A percentile compares a stretch with the other conserved stretches of the same genome.
Conservation (phyloP, 2,888 invertebrate species). For the Aquatica leii region DNA sequence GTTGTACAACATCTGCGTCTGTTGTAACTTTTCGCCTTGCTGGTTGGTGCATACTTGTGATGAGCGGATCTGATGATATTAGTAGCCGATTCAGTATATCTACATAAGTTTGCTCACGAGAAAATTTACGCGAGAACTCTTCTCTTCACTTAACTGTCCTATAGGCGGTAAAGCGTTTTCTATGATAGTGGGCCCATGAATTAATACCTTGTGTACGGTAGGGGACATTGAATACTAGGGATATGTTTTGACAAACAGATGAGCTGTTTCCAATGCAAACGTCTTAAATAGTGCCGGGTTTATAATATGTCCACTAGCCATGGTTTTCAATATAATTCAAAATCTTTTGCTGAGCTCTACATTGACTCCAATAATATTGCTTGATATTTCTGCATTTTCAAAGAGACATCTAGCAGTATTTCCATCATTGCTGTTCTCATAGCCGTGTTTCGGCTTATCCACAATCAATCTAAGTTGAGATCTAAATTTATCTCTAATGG, state of each 20-base stretch:
- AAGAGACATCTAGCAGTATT: conserved; percentile 37
- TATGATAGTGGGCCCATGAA: conserved; percentile 38
- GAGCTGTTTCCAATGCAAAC: conserved; percentile 17
- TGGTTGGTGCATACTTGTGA: conserved; percentile 11
- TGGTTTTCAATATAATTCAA: conserved; percentile 12
- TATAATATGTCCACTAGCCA: not conserved
- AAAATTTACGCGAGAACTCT: conserved; percentile 14
- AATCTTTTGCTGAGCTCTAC: conserved; percentile 18
- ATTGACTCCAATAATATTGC: conserved; percentile 3
- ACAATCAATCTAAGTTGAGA: conserved; percentile 38
- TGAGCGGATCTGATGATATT: conserved; percentile 23
- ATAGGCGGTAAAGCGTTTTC: conserved; percentile 22
- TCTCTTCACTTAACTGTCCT: conserved; percentile 27
- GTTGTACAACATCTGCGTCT: too few species aligned
- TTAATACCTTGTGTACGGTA: conserved; percentile 39
- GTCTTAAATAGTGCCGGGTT: not conserved
- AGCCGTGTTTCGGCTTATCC: conserved; percentile 35
- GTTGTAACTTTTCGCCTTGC: too few species aligned
- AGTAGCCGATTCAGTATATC: conserved; percentile 25
- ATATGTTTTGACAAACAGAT: conserved; percentile 29
- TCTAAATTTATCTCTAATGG: conserved; percentile 33
- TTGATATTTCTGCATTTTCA: conserved; percentile 42
- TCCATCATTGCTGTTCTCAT: conserved; percentile 40
- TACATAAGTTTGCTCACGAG: not conserved
- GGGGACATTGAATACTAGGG: conserved; percentile 42